phyloP scores from a whole-genome alignment of 2,888 invertebrate genomes.

The Sarcophaga caerulescens region DNA sequence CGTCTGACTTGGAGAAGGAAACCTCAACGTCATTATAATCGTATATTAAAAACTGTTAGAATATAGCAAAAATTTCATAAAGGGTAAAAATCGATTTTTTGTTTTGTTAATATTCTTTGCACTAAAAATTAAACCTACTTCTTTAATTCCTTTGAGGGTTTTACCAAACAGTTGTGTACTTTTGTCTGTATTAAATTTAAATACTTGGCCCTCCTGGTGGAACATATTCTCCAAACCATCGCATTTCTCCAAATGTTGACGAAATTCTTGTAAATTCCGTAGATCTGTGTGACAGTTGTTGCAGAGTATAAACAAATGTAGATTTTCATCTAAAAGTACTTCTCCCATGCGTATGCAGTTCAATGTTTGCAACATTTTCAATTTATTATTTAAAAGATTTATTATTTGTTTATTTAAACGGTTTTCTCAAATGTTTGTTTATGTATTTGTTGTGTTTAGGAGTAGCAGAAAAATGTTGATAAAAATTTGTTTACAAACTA shows the following conservation, averaged over 20 bases:
- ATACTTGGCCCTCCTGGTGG: conserved; percentile 32
- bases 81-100: background rate
- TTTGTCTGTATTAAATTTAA: conserved; percentile 58
- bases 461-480: conserved; percentile 29
- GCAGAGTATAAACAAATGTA: conserved; percentile 72
- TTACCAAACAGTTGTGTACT: conserved; percentile 67
- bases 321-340: conserved; percentile 74
- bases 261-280: conserved; percentile 70
- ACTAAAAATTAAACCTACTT: conserved; percentile 66
- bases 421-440: conserved; percentile 28
- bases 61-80: background rate
- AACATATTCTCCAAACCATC: conserved; percentile 70
- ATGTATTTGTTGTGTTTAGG: conserved; percentile 38
- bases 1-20: conserved; percentile 32
- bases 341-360: conserved; percentile 74
- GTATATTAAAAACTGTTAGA: conserved; percentile 72
- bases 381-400: conserved; percentile 17
- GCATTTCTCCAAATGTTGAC: conserved; percentile 72
- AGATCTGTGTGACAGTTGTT: conserved; percentile 73
- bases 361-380: conserved; percentile 60
- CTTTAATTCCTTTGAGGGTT: conserved; percentile 71
- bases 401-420: conserved; percentile 17
- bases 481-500: conserved; percentile 58
- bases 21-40: conserved; percentile 72
- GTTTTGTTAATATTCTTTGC: background rate